Percentiles rank a stretch among this genome's conserved stretches.
Conservation (phyloP, 2,888 invertebrate species). For the Meta bourneti region DNA sequence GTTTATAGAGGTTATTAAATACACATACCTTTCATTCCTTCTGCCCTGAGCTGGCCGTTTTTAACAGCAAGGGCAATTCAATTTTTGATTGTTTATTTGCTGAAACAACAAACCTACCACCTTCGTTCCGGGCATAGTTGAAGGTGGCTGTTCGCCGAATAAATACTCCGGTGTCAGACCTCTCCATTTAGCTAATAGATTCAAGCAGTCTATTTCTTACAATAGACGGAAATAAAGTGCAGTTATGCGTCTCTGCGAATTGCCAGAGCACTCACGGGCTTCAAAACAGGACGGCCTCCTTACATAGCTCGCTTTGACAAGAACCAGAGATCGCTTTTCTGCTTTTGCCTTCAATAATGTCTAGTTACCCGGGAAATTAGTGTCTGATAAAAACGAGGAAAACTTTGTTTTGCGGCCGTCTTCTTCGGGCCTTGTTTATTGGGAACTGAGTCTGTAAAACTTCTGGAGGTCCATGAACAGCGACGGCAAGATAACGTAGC, state of each 20-base stretch:
- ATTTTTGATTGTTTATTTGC: slow-evolving; percentile 58
- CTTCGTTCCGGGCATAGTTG: slow-evolving; percentile 32
- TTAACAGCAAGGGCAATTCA: slow-evolving; percentile 21
- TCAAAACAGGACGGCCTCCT: slow-evolving; percentile 28
- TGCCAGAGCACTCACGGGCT: slow-evolving; percentile 4
- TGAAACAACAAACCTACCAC: slow-evolving; percentile 26
- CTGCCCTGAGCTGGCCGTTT: slow-evolving; percentile 8
- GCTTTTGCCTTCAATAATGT: slow-evolving; percentile 56
- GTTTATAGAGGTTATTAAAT: slow-evolving; percentile 65
- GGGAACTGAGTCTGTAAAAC: slow-evolving; percentile 2
- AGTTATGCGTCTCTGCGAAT: slow-evolving; percentile 57
- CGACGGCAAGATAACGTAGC: too few species aligned
- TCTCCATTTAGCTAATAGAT: slow-evolving; percentile 71
- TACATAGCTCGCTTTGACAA: slow-evolving; percentile 47
- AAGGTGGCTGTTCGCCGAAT: slow-evolving; percentile 35
- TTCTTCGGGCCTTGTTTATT: background rate
- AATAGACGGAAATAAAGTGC: slow-evolving; percentile 51
- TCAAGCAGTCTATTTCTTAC: slow-evolving; percentile 56
- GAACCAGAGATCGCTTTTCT: slow-evolving; percentile 51
- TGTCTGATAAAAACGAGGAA: slow-evolving; percentile 53
- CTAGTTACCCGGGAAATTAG: slow-evolving; percentile 51
- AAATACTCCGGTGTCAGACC: slow-evolving; percentile 48
- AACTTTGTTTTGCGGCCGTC: background rate
- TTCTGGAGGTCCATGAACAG: background rate
- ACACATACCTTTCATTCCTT: slow-evolving; percentile 60